Base-by-base conservation (phyloP, 2,113 vertebrate species). In the Astur gentilis region DNA sequence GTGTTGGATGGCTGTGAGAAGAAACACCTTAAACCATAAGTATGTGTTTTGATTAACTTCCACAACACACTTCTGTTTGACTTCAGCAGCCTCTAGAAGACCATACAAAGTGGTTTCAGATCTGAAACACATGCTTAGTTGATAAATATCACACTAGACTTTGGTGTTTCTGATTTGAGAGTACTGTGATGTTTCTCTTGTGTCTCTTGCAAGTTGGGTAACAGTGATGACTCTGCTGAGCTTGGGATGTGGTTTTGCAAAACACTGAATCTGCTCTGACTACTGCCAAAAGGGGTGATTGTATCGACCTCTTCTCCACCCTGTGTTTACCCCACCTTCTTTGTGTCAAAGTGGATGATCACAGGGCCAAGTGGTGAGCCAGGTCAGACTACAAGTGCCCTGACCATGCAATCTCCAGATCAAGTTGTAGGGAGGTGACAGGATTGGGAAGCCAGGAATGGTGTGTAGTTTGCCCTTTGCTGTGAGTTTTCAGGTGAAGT, bases 351-450 rank as follows among this genome's bases (percentile, higher is more conserved):
- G 50, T 25, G 69, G 57, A 16, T 54, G 75, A 62, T 87, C 55
- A n/a, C 61, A 71, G 50, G 42, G 50, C 58, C 2, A 3, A 50
- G 73, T 6, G 7, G 73, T n/a, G 54, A 83, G 44, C 83, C 71
- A 36, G 62, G 36, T 47, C 49, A 75, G 50, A 4, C 57, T 71
- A 11, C 12, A 25, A 27, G 55, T 83, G 67, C 40, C 42, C 47
- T 23, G 16, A 58, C 62, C 52, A 72, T 0, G 0, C 32, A 27
- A 2, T 58, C 67, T 89, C 32, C 27, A 60, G 60, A 15, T 8
- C 0, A 0, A 50, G 34, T 0, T 58, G 50, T 8, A 21, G 58
- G 58, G 44, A 80, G 64, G 16, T n/a, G 47, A n/a, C 44, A 58
- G 76, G 62, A 6, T 9, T 32, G 49, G 80, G 47, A 57, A 61